A percentile compares a stretch with the other conserved stretches of the same genome.
Conservation (phyloP, 2,113 vertebrate species). For the Scomber scombrus region DNA sequence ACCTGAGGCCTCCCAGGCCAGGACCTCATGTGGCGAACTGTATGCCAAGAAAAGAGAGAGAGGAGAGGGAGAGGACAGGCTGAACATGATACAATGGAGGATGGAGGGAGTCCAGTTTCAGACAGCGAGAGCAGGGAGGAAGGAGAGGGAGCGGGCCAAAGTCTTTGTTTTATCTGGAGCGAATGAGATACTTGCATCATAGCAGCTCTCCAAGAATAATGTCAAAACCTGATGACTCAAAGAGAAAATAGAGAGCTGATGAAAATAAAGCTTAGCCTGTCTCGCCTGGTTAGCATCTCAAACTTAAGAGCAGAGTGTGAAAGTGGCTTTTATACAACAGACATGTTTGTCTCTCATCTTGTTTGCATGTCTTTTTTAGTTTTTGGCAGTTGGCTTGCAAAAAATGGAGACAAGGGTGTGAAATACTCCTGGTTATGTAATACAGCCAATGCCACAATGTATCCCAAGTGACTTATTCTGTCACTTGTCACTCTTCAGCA, state of each 20-base stretch:
- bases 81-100: slow-evolving; percentile 54
- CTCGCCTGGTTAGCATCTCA: slow-evolving; percentile 40
- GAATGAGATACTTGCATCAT: slow-evolving; percentile 69
- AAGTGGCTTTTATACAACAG: slow-evolving; percentile 37
- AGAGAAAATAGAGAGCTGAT: slow-evolving; percentile 70
- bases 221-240: slow-evolving; percentile 76
- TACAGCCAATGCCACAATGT: not conserved
- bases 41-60: slow-evolving; percentile 45
- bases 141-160: slow-evolving; percentile 23
- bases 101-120: slow-evolving; percentile 52
- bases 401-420: slow-evolving; percentile 18
- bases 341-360: slow-evolving; percentile 16
- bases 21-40: slow-evolving; percentile 56
- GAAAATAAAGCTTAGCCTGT: slow-evolving; percentile 64
- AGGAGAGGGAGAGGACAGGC: slow-evolving; percentile 38
- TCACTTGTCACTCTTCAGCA: slow-evolving; percentile 36
- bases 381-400: not conserved
- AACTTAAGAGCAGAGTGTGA: slow-evolving; percentile 2
- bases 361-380: slow-evolving; percentile 21
- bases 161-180: slow-evolving; percentile 76
- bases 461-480: slow-evolving; percentile 10
- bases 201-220: slow-evolving; percentile 76
- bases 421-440: slow-evolving; percentile 10
- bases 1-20: slow-evolving; percentile 69
- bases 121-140: slow-evolving; percentile 34